These are phyloP conservation scores for Botia kubotai DNA, from an alignment of 2,797 vertebrate genomes.

Conservation along the genomic window DNA sequence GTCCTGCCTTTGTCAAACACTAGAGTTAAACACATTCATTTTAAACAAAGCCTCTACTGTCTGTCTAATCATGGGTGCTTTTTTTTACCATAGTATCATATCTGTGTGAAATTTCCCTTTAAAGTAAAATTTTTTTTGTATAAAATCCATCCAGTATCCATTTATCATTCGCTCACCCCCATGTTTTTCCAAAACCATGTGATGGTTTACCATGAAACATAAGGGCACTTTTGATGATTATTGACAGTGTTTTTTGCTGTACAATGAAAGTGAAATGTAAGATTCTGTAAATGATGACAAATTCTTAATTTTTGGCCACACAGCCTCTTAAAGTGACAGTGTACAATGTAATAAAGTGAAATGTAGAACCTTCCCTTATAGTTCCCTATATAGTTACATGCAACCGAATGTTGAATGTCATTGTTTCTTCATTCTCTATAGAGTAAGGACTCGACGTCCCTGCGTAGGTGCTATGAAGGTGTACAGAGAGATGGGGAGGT, in stretches of 20 bases:
- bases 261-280: background rate
- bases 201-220: too few species aligned
- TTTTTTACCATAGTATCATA: too few species aligned
- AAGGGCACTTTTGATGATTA: too few species aligned
- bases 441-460: slow-evolving; percentile 88
- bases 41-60: background rate
- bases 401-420: background rate
- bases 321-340: background rate
- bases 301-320: background rate
- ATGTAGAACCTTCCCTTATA: too few species aligned
- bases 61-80: too few species aligned
- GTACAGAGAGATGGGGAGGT: slow-evolving; percentile 92
- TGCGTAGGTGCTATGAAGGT: slow-evolving; percentile 93
- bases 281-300: background rate
- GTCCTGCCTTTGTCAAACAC: background rate
- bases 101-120: too few species aligned
- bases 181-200: too few species aligned
- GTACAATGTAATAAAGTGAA: background rate
- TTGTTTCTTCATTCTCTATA: slow-evolving; percentile 57
- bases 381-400: background rate
- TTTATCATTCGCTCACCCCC: too few species aligned
- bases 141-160: too few species aligned
- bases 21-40: background rate
- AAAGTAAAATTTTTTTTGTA: too few species aligned
- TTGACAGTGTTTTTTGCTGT: background rate